Evolutionary conservation across 2,888 invertebrate genomes (phyloP).

Genomic region (Ophion ellenae): DNA sequence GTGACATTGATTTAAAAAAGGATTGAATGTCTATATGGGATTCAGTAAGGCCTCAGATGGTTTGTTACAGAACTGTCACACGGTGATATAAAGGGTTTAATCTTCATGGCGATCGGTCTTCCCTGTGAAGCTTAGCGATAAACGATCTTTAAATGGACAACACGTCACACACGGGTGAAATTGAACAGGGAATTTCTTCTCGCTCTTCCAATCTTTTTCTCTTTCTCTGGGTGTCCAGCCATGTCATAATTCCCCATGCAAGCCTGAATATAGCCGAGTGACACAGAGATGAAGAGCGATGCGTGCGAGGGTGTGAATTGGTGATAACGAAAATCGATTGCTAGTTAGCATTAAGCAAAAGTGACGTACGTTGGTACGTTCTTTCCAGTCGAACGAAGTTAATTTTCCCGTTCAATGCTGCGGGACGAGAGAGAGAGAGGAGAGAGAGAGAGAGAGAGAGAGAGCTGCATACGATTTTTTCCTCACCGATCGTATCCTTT

Average conservation of each 20-base stretch:
- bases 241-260: slow-evolving; percentile 72
- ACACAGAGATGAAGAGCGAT: slow-evolving; percentile 54
- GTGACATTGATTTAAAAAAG: too few relatives aligned
- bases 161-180: slow-evolving; percentile 5
- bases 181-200: slow-evolving; percentile 17
- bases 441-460: background rate
- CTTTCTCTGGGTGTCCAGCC: slow-evolving; percentile 60
- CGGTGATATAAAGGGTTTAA: too few relatives aligned
- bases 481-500: slow-evolving; percentile 18
- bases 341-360: slow-evolving; percentile 41
- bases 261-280: slow-evolving; percentile 71
- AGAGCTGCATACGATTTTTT: slow-evolving; percentile 30
- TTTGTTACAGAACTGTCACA: too few relatives aligned
- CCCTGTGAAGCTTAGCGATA: too few relatives aligned
- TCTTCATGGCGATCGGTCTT: too few relatives aligned
- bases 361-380: slow-evolving; percentile 57
- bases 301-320: slow-evolving; percentile 18
- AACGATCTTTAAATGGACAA: background rate
- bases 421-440: slow-evolving; percentile 6
- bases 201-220: background rate
- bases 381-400: slow-evolving; percentile 71
- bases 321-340: slow-evolving; percentile 68
- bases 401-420: slow-evolving; percentile 67
- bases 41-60: too few relatives aligned
- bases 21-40: too few relatives aligned